These are phyloP conservation scores for Perdita meconis DNA, from an alignment of 2,888 invertebrate species.

Conservation along the genomic window DNA sequence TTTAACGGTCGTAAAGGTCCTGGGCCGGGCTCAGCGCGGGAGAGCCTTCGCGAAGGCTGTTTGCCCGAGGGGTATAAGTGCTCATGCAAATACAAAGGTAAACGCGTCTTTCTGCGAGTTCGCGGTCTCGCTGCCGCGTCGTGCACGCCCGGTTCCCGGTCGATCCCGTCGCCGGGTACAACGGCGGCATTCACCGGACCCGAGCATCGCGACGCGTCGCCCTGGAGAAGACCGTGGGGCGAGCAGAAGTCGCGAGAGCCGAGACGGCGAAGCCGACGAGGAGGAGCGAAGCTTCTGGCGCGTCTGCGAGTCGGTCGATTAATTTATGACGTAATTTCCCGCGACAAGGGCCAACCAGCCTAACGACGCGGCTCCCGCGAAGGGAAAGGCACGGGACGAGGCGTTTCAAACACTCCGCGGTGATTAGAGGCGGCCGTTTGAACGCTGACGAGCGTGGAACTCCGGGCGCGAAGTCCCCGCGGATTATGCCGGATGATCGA, in stretches of 20 bases:
- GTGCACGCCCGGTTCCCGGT: not conserved
- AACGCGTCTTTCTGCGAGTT: constrained; percentile 54
- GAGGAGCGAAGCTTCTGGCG: not conserved
- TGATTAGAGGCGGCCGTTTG: not conserved
- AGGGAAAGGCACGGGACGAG: not conserved
- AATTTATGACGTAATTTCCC: constrained; percentile 26
- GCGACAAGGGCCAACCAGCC: not conserved
- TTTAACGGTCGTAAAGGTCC: constrained; percentile 75
- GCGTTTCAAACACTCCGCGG: not conserved
- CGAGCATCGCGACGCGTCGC: not conserved
- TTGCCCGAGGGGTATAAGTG: constrained; percentile 64
- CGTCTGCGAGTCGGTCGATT: constrained; percentile 4
- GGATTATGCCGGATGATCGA: not conserved
- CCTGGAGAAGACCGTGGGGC: not conserved
- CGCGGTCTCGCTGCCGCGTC: not conserved
- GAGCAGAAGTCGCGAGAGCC: not conserved
- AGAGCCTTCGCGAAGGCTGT: constrained; percentile 49
- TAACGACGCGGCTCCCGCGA: not conserved
- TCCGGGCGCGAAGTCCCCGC: not conserved
- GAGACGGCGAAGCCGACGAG: not conserved
- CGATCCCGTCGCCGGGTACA: not conserved
- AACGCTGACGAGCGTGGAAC: not conserved
- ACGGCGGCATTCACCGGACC: not conserved
- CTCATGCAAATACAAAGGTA: constrained; percentile 75
- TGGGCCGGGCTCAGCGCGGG: constrained; percentile 21